Conservation (phyloP, 2,113 vertebrate genomes). For the Ictalurus punctatus region DNA sequence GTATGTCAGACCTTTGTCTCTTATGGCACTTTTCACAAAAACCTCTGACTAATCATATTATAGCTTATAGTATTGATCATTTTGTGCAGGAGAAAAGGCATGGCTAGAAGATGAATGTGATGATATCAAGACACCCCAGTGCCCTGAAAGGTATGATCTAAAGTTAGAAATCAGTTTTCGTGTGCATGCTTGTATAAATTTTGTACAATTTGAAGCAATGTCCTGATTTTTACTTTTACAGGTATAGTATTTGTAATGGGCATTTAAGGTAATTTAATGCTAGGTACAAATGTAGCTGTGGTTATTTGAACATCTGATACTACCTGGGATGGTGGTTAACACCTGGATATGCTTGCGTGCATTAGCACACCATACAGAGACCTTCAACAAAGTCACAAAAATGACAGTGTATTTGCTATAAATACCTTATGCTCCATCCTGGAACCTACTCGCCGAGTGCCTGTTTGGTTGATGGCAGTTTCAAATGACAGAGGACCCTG, state of each 20-base stretch:
- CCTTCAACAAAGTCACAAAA: not conserved
- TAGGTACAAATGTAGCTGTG: not conserved
- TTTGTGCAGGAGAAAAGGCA: slow-evolving; percentile 63
- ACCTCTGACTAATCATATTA: not conserved
- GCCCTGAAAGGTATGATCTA: slow-evolving; percentile 82
- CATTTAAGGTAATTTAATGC: not conserved
- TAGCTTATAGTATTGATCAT: not conserved
- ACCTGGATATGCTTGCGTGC: not conserved
- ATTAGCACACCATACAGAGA: not conserved
- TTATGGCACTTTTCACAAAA: not conserved
- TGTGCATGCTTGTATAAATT: not conserved
- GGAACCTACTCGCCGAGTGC: no score
- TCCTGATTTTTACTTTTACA: not conserved
- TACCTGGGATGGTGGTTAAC: not conserved
- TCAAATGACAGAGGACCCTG: no score
- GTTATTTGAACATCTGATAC: not conserved
- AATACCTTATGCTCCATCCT: no score
- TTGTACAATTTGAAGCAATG: not conserved
- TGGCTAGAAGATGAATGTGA: slow-evolving; percentile 74
- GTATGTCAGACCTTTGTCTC: not conserved
- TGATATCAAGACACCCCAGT: slow-evolving; percentile 67
- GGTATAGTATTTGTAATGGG: not conserved
- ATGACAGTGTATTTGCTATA: no score
- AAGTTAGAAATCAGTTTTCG: not conserved
- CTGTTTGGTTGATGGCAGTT: no score